phyloP scores from a whole-genome alignment of 2,113 vertebrate genomes.

The Cichladusa arquata region DNA sequence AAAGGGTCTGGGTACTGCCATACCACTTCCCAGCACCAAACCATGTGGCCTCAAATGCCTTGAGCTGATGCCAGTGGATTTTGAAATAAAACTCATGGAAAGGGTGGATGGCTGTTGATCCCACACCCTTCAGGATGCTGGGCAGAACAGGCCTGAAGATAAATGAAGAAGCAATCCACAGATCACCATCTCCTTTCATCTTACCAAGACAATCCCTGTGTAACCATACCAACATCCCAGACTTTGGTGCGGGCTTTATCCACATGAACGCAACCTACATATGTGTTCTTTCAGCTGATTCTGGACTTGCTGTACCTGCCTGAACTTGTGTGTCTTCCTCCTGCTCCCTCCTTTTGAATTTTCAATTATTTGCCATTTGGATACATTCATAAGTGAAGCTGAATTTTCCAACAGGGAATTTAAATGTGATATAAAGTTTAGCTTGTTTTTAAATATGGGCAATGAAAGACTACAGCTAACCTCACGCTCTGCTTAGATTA shows the following conservation, averaged over 20 bases:
- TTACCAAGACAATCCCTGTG: not conserved
- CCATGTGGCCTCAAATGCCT: fast-evolving
- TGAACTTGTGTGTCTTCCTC: not conserved
- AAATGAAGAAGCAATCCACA: not conserved
- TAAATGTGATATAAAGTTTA: not conserved
- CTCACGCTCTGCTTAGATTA: slow-evolving; percentile 1
- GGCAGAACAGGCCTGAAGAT: not conserved
- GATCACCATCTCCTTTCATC: not conserved
- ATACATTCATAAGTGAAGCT: not conserved
- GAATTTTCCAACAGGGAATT: slow-evolving; percentile 16
- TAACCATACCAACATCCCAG: fast-evolving
- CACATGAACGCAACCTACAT: fast-evolving
- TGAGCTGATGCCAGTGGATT: not conserved
- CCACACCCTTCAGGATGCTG: not conserved
- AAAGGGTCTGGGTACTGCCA: not conserved
- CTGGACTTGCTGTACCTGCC: not conserved
- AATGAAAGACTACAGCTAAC: slow-evolving; percentile 35
- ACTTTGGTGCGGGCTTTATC: not conserved
- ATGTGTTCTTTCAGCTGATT: not conserved
- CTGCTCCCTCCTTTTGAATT: not conserved
- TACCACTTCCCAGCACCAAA: not conserved
- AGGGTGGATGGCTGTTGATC: not conserved
- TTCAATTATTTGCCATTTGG: not conserved
- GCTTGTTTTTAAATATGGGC: not conserved
- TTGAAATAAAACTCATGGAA: not conserved